Evolutionary conservation across 2,888 invertebrate species (phyloP).

Genomic region (Anodontia alba): DNA sequence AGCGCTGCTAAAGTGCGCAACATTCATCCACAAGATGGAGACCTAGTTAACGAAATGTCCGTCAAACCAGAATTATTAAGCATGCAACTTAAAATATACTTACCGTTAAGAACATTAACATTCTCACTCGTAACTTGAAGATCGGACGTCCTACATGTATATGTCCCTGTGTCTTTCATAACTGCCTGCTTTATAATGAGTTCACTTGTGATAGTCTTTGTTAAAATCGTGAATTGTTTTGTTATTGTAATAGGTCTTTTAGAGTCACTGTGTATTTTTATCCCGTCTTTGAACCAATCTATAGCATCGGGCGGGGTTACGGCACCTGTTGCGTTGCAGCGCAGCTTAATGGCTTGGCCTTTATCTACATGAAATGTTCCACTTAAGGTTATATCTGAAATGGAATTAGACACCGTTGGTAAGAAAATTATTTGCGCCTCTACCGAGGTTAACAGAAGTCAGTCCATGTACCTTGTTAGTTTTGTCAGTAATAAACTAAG

Average conservation of each 20-base stretch:
- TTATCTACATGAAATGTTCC: constrained; percentile 68
- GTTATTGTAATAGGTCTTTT: constrained; percentile 52
- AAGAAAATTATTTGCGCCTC: neutral
- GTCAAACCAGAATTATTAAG: too few species aligned
- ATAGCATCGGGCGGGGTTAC: constrained; percentile 66
- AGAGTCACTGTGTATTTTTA: constrained; percentile 57
- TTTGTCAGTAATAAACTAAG: too few species aligned
- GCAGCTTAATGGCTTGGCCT: constrained; percentile 61
- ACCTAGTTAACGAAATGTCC: too few species aligned
- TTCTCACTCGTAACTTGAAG: constrained; percentile 66
- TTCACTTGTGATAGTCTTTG: constrained; percentile 64
- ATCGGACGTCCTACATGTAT: constrained; percentile 69
- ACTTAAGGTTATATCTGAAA: constrained; percentile 66
- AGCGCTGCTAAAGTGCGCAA: too few species aligned
- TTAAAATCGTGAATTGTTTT: constrained; percentile 59
- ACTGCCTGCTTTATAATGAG: constrained; percentile 59
- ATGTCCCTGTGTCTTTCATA: constrained; percentile 70
- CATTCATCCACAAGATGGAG: too few species aligned
- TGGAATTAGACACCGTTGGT: neutral
- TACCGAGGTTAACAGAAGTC: too few species aligned
- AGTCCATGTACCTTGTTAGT: too few species aligned
- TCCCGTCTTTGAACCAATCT: constrained; percentile 74
- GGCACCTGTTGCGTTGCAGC: constrained; percentile 70
- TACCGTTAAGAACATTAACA: constrained; percentile 71
- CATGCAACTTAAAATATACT: constrained; percentile 49